Conservation (phyloP, 2,888 invertebrate genomes). For the Limenitis arthemis region DNA sequence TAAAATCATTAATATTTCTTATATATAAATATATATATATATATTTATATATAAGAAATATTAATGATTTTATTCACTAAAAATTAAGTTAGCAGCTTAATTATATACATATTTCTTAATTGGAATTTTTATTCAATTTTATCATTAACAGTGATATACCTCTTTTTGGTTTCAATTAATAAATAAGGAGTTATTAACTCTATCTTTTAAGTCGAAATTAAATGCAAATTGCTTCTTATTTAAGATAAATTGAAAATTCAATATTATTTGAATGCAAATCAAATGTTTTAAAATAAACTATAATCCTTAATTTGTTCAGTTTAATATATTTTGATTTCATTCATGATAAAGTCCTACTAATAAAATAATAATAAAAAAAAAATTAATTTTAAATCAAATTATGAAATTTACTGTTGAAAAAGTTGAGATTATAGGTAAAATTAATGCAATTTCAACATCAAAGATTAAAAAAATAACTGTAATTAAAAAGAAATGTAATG, state of each 20-base stretch:
- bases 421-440: conserved; percentile 70
- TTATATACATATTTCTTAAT: conserved; percentile 69
- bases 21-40: not conserved
- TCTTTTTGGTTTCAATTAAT: conserved; percentile 73
- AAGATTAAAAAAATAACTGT: conserved; percentile 81
- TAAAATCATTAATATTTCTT: conserved; percentile 27
- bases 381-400: conserved; percentile 44
- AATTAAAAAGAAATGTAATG: conserved; percentile 74
- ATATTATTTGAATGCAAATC: conserved; percentile 58
- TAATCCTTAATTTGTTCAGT: conserved; percentile 53
- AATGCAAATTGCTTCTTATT: conserved; percentile 72
- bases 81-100: conserved; percentile 78
- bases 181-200: conserved; percentile 66
- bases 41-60: not conserved
- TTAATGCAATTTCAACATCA: conserved; percentile 79
- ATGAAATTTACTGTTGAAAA: conserved; percentile 43
- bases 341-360: conserved; percentile 57
- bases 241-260: conserved; percentile 58
- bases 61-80: conserved; percentile 52
- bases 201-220: conserved; percentile 62
- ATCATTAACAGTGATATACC: conserved; percentile 79
- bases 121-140: no score
- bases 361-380: conserved; percentile 70
- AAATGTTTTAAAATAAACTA: conserved; percentile 53
- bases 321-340: conserved; percentile 59